These are phyloP conservation scores for Austrolebias charrua DNA, from an alignment of 2,797 vertebrate genomes.

Conservation along the genomic window DNA sequence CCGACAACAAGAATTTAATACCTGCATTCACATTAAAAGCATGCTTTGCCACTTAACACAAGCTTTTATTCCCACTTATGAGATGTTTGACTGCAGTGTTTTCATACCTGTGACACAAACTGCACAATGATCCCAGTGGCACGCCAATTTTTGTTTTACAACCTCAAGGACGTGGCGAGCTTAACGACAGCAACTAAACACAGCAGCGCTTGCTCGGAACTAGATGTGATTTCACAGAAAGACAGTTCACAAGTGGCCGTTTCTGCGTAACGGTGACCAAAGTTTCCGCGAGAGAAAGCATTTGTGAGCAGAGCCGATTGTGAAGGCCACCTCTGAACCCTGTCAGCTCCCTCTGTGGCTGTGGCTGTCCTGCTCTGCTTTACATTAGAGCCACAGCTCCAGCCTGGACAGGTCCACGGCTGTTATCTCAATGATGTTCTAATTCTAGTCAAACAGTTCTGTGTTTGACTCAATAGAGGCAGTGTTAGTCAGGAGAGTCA, in stretches of 20 bases:
- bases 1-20: constrained; percentile 61
- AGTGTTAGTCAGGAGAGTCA: constrained; percentile 89
- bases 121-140: constrained; percentile 45
- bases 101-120: constrained; percentile 25
- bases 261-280: constrained; percentile 53
- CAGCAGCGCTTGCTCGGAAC: constrained; percentile 16
- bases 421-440: constrained; percentile 86
- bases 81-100: constrained; percentile 50
- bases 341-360: constrained; percentile 15
- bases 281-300: constrained; percentile 52
- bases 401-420: constrained; percentile 71
- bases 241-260: constrained; percentile 58
- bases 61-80: constrained; percentile 39
- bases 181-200: constrained; percentile 50
- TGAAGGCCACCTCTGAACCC: constrained; percentile 46
- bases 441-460: constrained; percentile 85
- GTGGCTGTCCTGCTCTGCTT: constrained; percentile 54
- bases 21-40: constrained; percentile 53
- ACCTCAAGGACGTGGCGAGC: constrained; percentile 37
- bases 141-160: constrained; percentile 46
- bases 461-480: constrained; percentile 89
- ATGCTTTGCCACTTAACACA: constrained; percentile 43
- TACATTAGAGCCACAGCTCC: constrained; percentile 63
- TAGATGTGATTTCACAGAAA: constrained; percentile 47
- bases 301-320: constrained; percentile 41